A percentile compares a stretch with the other conserved stretches of the same genome.
These are phyloP conservation scores for Prinia subflava DNA, from an alignment of 2,113 vertebrate genomes.

Conservation along the genomic window DNA sequence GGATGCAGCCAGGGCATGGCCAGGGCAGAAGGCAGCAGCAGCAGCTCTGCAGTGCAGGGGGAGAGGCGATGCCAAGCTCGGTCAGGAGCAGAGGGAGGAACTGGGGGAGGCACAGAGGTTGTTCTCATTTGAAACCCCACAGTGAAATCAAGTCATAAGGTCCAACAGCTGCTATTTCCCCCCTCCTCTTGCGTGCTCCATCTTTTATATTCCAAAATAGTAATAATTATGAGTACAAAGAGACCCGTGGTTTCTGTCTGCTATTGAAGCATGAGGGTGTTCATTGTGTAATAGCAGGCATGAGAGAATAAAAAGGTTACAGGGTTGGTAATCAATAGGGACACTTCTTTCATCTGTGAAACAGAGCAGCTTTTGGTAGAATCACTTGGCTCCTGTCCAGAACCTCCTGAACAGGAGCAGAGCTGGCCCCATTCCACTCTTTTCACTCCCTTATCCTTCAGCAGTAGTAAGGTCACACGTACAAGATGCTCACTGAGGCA, in stretches of 20 bases:
- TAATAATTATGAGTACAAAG: conserved; percentile 47
- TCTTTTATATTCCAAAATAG: conserved; percentile 49
- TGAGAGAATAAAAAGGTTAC: not conserved
- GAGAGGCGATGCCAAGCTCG: not conserved
- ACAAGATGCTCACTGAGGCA: not conserved
- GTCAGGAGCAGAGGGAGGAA: not conserved
- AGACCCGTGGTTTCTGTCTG: conserved; percentile 14
- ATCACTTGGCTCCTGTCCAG: conserved; percentile 14
- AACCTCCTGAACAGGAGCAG: not conserved
- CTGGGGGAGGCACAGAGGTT: conserved; percentile 13
- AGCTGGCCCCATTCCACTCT: conserved; percentile 15
- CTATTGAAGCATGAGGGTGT: conserved; percentile 10
- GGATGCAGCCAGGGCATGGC: not conserved
- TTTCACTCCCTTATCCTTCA: not conserved
- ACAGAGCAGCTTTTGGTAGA: not conserved
- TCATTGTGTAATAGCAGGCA: conserved; percentile 13
- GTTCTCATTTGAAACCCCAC: conserved; percentile 1
- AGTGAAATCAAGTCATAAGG: conserved; percentile 49
- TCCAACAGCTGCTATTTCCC: conserved; percentile 32
- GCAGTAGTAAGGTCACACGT: conserved; percentile 8
- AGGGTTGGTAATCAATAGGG: not conserved
- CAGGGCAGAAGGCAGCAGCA: not conserved
- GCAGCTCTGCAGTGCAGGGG: not conserved
- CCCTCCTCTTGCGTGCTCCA: not conserved
- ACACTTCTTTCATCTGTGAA: conserved; percentile 13